Conservation (phyloP, 2,797 vertebrate species). For the Decapterus maruadsi region DNA sequence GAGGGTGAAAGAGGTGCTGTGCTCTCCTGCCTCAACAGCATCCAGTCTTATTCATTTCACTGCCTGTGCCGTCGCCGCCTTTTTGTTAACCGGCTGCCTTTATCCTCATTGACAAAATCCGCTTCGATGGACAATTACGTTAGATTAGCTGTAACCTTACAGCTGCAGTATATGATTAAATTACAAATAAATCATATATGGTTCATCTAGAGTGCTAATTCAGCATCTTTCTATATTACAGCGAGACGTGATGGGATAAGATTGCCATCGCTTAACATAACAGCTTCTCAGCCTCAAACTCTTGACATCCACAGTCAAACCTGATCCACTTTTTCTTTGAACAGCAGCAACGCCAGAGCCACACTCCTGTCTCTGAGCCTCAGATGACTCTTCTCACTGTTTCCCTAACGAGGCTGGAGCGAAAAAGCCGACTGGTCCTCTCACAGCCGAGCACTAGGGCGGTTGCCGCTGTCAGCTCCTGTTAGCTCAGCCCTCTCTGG, state of each 20-base stretch:
- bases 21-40: not conserved
- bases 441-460: slow-evolving; percentile 65
- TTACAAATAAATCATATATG: slow-evolving; percentile 59
- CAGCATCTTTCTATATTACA: slow-evolving; percentile 17
- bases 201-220: slow-evolving; percentile 54
- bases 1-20: slow-evolving; percentile 19
- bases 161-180: slow-evolving; percentile 55
- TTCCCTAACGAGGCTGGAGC: slow-evolving; percentile 77
- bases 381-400: slow-evolving; percentile 73
- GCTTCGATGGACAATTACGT: slow-evolving; percentile 64
- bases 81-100: slow-evolving; percentile 46
- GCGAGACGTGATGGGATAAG: slow-evolving; percentile 48
- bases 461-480: slow-evolving; percentile 80
- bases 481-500: slow-evolving; percentile 78
- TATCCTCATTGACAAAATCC: slow-evolving; percentile 62
- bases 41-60: slow-evolving; percentile 38
- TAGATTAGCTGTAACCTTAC: slow-evolving; percentile 53
- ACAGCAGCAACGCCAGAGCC: slow-evolving; percentile 48
- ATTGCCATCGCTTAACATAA: slow-evolving; percentile 46
- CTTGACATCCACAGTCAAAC: slow-evolving; percentile 63
- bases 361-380: slow-evolving; percentile 63
- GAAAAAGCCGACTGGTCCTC: slow-evolving; percentile 77
- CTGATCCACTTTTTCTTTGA: slow-evolving; percentile 46
- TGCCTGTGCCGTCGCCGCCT: slow-evolving; percentile 7
- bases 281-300: slow-evolving; percentile 57